Evolutionary conservation across 2,113 vertebrate genomes (phyloP), one percentile per base, ranked within the genome.

Genomic region (Nesospiza acunhae): DNA sequence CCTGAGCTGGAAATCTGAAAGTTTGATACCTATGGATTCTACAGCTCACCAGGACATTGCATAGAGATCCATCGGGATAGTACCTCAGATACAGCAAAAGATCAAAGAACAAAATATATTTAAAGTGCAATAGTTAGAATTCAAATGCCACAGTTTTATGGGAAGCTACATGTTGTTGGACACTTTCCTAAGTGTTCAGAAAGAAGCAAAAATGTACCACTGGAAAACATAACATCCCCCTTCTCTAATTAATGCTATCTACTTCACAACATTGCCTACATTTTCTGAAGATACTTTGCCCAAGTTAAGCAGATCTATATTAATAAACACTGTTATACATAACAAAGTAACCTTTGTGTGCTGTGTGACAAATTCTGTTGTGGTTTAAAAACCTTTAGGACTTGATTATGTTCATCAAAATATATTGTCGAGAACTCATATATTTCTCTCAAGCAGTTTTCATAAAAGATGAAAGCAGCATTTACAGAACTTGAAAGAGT

Each of bases 381-480:
- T 23, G 19, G 41, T 89, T 97, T 95, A 82, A 78, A 94, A 97
- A 52, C 26, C 31, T 67, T 91, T 39, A 35, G 35, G 67, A 75
- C 44, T 55, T 84, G 41, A 76, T 76, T 67, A 81, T 64, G 91
- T 82, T 82, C 74, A 77, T 90, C 37, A 94, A 93, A 91, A 93
- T 64, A 74, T 58, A 90, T 75, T 33, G 15, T 46, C 31, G n/a
- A 63, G 19, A 56, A 93, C 78, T 83, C n/a, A 24, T 5, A 30
- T 11, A 69, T 90, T 85, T 90, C 85, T 78, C 66, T 78, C 52
- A 76, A 93, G 50, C 10, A 89, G 39, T 63, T 92, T 95, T 86
- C 63, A 5, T 82, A 55, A 83, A 80, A 70, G 19, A 69, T 9
- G 62, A 58, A 97, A 93, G 14, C 9, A 86, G 19, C 8, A 37